Base-by-base conservation (phyloP, 2,888 invertebrate species). In the Tenthredo scrophulariae region DNA sequence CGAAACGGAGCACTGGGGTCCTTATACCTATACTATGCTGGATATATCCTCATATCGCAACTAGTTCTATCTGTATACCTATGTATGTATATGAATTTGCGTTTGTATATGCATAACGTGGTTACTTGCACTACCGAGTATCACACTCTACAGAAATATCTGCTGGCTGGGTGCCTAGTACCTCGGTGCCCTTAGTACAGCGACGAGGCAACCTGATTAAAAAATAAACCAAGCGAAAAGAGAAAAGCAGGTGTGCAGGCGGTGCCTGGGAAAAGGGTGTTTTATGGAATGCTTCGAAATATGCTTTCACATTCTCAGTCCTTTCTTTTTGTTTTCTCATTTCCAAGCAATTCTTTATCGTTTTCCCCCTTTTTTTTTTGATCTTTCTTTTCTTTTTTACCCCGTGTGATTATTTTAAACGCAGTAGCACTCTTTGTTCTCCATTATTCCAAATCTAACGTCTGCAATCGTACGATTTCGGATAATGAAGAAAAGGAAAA, bases 171-270 rank as follows among this genome's bases (percentile, higher is more conserved):
- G 22, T 26, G 40, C 33, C 77, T 10, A 26, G 65, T 65, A 18
- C 43, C 22, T 80, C 37, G 62, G 58, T 22, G 74, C 15, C 75
- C 33, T 72, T 37, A 37, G 70, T 37, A 43, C 18, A 54, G 70
- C 72, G 70, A 70, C 37, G 84, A 46, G 70, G 70, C 18, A 84
- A 72, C 54, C 70, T 84, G 84, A 84, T 84, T 84, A 84, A 84
- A 84, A 84, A 84, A 84, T 84, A 84, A 72, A 70, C 84, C 70
- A 72, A 72, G 43, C 54, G 13, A 84, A 46, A 84, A 54, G 50
- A 26, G 54, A 84, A 43, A 84, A 84, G 46, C 80, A 62, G 58
- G 80, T 80, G 80, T 50, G 37, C 50, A 40, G 46, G 18, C 77
- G 50, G 15, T 50, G 77, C 29, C 29, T 50, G 77, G 50, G 15